Conservation (phyloP, 2,797 vertebrate genomes). For the Schizopygopsis pylzovi region DNA sequence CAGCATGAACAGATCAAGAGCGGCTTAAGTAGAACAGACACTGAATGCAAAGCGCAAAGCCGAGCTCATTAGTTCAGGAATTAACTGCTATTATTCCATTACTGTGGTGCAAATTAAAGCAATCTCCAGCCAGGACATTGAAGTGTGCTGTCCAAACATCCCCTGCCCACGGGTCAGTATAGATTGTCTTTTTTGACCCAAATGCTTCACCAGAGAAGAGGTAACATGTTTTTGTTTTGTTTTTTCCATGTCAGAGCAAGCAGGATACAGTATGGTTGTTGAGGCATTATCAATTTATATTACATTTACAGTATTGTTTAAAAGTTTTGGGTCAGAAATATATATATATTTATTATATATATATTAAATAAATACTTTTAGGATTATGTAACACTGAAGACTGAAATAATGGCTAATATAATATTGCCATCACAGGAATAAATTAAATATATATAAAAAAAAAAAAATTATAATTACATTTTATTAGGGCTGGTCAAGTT, state of each 20-base stretch:
- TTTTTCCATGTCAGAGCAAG: neutral
- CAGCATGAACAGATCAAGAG: slow-evolving; percentile 35
- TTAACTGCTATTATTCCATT: slow-evolving; percentile 61
- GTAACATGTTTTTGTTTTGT: neutral
- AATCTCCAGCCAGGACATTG: slow-evolving; percentile 74
- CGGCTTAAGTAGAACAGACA: slow-evolving; percentile 39
- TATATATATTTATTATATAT: too few relatives aligned
- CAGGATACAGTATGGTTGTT: neutral
- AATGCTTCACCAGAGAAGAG: neutral
- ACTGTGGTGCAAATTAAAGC: slow-evolving; percentile 74
- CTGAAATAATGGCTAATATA: neutral
- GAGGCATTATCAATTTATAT: neutral
- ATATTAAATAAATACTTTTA: too few relatives aligned
- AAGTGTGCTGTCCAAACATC: slow-evolving; percentile 75
- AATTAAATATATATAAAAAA: too few relatives aligned
- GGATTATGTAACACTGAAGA: neutral
- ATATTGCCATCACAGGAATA: neutral
- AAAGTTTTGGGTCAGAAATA: neutral
- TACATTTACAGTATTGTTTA: neutral
- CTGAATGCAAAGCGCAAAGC: slow-evolving; percentile 50
- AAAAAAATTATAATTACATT: too few relatives aligned
- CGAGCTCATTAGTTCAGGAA: slow-evolving; percentile 59
- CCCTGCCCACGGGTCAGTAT: slow-evolving; percentile 67
- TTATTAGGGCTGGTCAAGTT: too few relatives aligned
- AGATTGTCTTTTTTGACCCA: slow-evolving; percentile 43